Evolutionary conservation across 2,888 invertebrate genomes (phyloP).

Genomic region (Nudaria mundana): DNA sequence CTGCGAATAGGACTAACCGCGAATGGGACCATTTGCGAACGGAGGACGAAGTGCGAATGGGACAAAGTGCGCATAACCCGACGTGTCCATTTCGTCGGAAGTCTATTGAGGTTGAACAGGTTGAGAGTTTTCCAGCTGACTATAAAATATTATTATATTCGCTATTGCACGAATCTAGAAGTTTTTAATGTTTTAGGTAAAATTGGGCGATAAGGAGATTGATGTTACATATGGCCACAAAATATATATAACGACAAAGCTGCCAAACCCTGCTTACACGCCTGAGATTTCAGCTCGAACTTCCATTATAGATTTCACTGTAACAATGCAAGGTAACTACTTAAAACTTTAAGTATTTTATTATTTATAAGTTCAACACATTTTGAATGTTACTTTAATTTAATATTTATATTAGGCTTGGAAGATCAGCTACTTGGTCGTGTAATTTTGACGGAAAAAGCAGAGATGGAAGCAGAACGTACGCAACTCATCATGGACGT

Average conservation of each 20-base stretch:
- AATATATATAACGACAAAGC: slow-evolving; percentile 92
- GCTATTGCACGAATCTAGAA: too few species aligned
- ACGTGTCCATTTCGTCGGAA: too few species aligned
- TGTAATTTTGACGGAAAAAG: slow-evolving; percentile 91
- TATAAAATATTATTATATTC: too few species aligned
- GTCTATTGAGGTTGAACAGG: too few species aligned
- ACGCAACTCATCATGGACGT: slow-evolving; percentile 90
- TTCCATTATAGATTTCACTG: slow-evolving; percentile 94
- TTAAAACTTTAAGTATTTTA: not conserved
- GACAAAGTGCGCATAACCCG: too few species aligned
- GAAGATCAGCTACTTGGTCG: slow-evolving; percentile 93
- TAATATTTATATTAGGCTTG: slow-evolving; percentile 67
- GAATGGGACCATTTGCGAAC: too few species aligned
- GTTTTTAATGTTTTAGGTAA: slow-evolving; percentile 84
- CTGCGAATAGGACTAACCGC: too few species aligned
- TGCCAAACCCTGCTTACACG: slow-evolving; percentile 93
- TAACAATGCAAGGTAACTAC: slow-evolving; percentile 88
- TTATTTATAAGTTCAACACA: not conserved
- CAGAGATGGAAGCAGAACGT: slow-evolving; percentile 91
- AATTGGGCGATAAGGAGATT: slow-evolving; percentile 93
- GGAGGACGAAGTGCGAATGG: too few species aligned
- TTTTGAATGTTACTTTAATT: not conserved
- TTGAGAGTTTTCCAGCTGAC: too few species aligned
- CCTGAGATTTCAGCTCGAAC: slow-evolving; percentile 93
- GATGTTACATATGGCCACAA: slow-evolving; percentile 87